Evolutionary conservation across 2,113 vertebrate species (phyloP), one percentile per base, ranked within the genome.

Genomic region (Mus spicilegus): DNA sequence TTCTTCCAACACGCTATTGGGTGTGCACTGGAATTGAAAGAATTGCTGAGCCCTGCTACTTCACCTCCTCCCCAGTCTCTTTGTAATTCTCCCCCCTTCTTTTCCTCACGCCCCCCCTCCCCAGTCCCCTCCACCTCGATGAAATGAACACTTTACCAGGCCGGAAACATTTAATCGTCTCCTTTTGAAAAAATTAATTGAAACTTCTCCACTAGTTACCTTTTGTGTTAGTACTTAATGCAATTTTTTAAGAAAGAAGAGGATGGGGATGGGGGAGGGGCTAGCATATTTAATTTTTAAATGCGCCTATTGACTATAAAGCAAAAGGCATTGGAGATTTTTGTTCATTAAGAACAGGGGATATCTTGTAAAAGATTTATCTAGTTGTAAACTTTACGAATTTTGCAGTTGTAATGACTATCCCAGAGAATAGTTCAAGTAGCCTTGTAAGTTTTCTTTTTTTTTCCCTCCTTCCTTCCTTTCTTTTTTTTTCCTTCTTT

Each of bases 111-210:
- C 88, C 97, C 96, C 96, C 92, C 97, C 96, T 11, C 92, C 95
- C 87, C 93, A 89, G 80, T 33, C 17, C 5, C 93, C 92, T 91
- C 93, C 97, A 98, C 98, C 98, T 99, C 98, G 98, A 99, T 99
- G 99, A 99, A 99, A 99, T 99, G 99, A 99, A 99, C 99, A 99
- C 99, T 99, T 99, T 99, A 99, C 99, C 98, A 94, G 99, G 99
- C 99, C 99, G 99, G 99, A 99, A 99, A 99, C 99, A 99, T 99
- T 99, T 99, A 99, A 99, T 99, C 99, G 97, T 99, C 98, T 98
- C 99, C 98, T 99, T 99, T 99, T 99, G 99, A 99, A 99, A 99
- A 99, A 99, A 99, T 99, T 99, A 99, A 99, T 99, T 99, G 99
- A 99, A 99, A 99, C 99, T 99, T 99, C 99, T 99, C 99, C 98